Base-by-base conservation (phyloP, 2,797 vertebrate genomes). In the Microtus agrestis region DNA sequence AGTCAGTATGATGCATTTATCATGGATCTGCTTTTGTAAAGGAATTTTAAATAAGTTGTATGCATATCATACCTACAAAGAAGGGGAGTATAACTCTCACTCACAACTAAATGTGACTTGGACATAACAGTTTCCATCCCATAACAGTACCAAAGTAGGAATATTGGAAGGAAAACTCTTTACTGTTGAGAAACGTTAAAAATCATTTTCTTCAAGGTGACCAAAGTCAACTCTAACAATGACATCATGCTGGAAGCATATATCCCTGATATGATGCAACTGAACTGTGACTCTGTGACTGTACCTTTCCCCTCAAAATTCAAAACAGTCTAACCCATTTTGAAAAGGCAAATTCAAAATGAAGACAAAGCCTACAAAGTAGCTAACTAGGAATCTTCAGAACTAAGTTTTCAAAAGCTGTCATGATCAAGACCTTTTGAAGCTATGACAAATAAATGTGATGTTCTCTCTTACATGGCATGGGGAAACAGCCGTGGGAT, bases 361-460 rank as follows among this genome's bases (percentile, higher is more conserved):
- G 34, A 43, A 93, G 65, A 81, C 12, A 40, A 15, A 34, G 46
- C 71, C 23, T 59, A 79, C 13, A 65, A 88, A 94, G 37, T 34
- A 95, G 7, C 43, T 92, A 77, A 48, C 7, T 43, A 95, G 48
- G 19, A 89, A 88, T 87, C 46, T 87, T 93, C 37, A 48, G 79
- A 91, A 88, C 7, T 56, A 85, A 37, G 23, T 89, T 37, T 87
- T 80, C 40, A 63, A 80, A 95, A 94, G 27, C 7, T 3, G 12
- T 79, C 80, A 96, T 34, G 17, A 29, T 8, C 7, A 93, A 81
- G 3, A 90, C 3, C 13, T 25, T 25, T 21, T 25, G 29, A 17
- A 87, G 31, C 87, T 27, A 25, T 0, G 59, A 81, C 11, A 76
- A 92, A 46, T 61, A 74, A 86, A 77, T 67, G 23, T 8, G 31